These are phyloP conservation scores for Zeuzera pyrina DNA, from an alignment of 2,888 invertebrate genomes.

Conservation along the genomic window DNA sequence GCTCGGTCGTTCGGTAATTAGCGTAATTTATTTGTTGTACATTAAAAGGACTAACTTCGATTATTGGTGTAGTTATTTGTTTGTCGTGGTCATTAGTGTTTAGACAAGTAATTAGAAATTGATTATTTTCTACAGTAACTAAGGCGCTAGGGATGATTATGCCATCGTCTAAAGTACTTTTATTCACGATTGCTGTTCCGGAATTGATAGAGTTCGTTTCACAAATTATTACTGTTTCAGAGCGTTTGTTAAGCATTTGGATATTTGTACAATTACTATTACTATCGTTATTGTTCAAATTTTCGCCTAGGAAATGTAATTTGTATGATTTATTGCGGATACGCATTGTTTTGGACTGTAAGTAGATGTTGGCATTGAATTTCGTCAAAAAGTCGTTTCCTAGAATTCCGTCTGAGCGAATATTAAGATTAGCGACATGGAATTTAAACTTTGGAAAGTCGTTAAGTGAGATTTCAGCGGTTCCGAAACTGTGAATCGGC, in stretches of 20 bases:
- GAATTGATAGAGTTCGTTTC: background rate
- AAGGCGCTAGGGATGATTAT: background rate
- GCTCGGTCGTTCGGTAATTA: background rate
- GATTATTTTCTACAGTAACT: background rate
- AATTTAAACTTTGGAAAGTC: slow-evolving; percentile 7
- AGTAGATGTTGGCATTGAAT: slow-evolving; percentile 7
- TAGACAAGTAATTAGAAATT: slow-evolving; percentile 1
- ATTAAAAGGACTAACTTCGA: background rate
- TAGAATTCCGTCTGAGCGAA: slow-evolving; percentile 10
- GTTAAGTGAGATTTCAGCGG: slow-evolving; percentile 7
- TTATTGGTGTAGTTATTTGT: background rate
- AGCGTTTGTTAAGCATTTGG: background rate
- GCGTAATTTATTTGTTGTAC: background rate
- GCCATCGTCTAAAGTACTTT: background rate
- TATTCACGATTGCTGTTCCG: background rate
- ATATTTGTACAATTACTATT: too few relatives aligned
- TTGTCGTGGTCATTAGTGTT: background rate
- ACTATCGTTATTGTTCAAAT: background rate
- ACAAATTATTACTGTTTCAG: slow-evolving; percentile 1
- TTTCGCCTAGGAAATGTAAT: background rate
- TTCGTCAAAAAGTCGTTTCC: slow-evolving; percentile 11
- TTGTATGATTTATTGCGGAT: background rate
- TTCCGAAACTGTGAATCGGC: background rate
- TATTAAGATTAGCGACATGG: slow-evolving; percentile 10
- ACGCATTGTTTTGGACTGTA: slow-evolving; percentile 5